Evolutionary conservation across 2,888 invertebrate species (phyloP).

Genomic region (Meloe dianella): DNA sequence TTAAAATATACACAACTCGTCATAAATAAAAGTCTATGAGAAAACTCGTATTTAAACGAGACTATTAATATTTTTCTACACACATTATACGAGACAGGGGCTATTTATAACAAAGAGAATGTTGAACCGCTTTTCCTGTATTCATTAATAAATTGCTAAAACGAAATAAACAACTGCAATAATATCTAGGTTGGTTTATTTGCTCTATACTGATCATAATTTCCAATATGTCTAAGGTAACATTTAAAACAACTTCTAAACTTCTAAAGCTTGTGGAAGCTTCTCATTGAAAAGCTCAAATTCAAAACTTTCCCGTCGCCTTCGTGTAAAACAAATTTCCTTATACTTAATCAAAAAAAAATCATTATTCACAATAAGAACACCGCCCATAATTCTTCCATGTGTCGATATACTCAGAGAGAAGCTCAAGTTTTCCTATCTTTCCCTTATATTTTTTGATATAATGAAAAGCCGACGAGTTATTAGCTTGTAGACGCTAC

Average conservation of each 20-base stretch:
- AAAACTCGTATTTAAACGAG: not conserved
- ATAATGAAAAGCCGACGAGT: slow-evolving; percentile 6
- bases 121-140: not conserved
- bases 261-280: not conserved
- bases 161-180: not conserved
- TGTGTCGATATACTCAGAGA: not conserved
- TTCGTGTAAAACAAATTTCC: not conserved
- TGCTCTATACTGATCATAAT: not conserved
- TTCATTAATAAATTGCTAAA: not conserved
- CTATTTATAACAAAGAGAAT: slow-evolving; percentile 1
- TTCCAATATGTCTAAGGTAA: not conserved
- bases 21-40: not conserved
- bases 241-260: not conserved
- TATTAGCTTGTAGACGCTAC: slow-evolving; percentile 6
- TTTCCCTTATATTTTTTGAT: not conserved
- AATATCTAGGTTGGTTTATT: not conserved
- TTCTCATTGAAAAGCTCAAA: not conserved
- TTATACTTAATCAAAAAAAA: not conserved
- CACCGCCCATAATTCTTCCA: not conserved
- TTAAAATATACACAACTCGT: not conserved
- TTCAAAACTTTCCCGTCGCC: not conserved
- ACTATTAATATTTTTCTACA: not conserved
- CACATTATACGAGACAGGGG: not conserved
- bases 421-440: not conserved
- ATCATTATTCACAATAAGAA: not conserved